phyloP scores from a whole-genome alignment of 30 jellyfish, hydroid and myxozoan genomes.

The Aurelia sp. region DNA sequence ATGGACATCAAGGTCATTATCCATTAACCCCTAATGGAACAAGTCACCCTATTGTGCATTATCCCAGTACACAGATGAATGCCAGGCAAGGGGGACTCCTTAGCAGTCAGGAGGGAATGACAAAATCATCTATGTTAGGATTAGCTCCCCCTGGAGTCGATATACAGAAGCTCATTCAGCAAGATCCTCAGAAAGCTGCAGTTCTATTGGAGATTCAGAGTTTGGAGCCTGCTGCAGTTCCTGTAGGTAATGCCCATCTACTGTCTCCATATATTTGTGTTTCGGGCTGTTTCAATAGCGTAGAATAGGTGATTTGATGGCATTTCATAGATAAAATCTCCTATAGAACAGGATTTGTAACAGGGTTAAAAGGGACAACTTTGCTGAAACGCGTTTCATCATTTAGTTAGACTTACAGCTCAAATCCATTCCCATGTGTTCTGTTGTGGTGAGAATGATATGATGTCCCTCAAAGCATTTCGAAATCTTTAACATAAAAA shows the following conservation, averaged over 20 bases:
- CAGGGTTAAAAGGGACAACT: too few relatives aligned
- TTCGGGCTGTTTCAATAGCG: too few relatives aligned
- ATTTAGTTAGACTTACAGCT: too few relatives aligned
- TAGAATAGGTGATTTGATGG: too few relatives aligned
- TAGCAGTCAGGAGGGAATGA: slow-evolving; percentile 11
- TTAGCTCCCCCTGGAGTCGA: slow-evolving; percentile 82
- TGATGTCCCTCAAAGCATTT: too few relatives aligned
- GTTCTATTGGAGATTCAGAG: slow-evolving; percentile 85
- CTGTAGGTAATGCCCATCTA: slow-evolving; percentile 53
- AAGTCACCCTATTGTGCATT: slow-evolving; percentile 22
- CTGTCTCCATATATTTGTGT: too few relatives aligned
- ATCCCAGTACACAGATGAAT: slow-evolving; percentile 31
- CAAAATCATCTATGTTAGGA: slow-evolving; percentile 48
- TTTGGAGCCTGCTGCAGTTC: slow-evolving; percentile 86
- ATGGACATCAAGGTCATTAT: slow-evolving; percentile 15
- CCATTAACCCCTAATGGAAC: slow-evolving; percentile 36
- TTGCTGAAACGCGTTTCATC: too few relatives aligned
- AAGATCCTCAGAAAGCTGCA: slow-evolving; percentile 96
- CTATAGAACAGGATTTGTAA: too few relatives aligned
- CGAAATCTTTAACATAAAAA: too few relatives aligned
- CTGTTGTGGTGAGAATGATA: too few relatives aligned
- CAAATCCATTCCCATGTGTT: too few relatives aligned
- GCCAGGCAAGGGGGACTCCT: not conserved
- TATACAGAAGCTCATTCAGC: slow-evolving; percentile 75
- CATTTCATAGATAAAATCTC: too few relatives aligned